Evolutionary conservation across 2,888 invertebrate species (phyloP), one percentile per base, ranked within the genome.

Genomic region (Dryomyza anilis): DNA sequence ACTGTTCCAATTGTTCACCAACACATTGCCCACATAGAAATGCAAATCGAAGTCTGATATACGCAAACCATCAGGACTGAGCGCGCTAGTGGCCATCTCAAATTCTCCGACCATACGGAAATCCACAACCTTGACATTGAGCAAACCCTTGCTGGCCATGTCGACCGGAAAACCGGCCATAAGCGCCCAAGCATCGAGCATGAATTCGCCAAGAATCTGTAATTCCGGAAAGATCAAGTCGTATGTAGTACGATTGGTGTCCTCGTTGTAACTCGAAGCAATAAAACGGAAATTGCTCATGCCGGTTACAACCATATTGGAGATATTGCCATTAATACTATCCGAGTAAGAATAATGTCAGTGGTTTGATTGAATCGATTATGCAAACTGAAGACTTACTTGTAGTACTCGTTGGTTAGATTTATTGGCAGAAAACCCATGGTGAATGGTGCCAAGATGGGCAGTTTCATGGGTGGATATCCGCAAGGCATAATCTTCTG

Each of bases 401-500:
- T 61, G 30, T 67, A 69, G 14, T 71, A 59, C 4, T 69, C 69
- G n/a, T 53, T 66, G 14, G 21, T 33, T 8, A 29, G 27, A 43
- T 66, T 36, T 29, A 70, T 65, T 8, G 45, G 10, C 21, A 59
- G 59, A 45, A 67, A 70, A 1, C 70, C 67, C 2, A n/a, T 23
- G 10, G 36, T 69, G 21, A 70, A 36, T 0, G 79, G 79, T 1
- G 74, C 76, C 66, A 79, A 33, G 3, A 63, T 65, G 0, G 79
- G 78, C 14, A 80, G 68, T 1, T 67, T 52, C 8, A 72, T 45
- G 0, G 68, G 25, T 0, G 72, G 33, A 63, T 70, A 76, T 36
- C 80, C 79, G 55, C 78, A 80, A 12, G 78, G 77, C 66, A 78
- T 71, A 16, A 78, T 70, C 1, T 67, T 68, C 52, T 72, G 69